phyloP scores from a whole-genome alignment of 2,797 vertebrate species.

The Gobionotothen gibberifrons region DNA sequence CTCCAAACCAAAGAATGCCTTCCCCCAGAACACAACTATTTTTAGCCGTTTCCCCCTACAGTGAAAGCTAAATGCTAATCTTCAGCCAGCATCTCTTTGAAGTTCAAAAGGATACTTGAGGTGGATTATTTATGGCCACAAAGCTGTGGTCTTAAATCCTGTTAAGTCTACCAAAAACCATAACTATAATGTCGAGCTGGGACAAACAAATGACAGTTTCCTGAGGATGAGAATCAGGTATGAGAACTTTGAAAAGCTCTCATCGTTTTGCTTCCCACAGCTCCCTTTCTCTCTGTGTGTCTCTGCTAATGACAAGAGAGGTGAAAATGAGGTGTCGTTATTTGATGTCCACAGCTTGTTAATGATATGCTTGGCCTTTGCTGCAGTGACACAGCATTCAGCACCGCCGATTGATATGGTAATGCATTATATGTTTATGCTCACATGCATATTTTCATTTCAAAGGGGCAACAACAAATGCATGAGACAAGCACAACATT shows the following conservation, averaged over 20 bases:
- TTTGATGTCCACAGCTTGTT: constrained; percentile 55
- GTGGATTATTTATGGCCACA: constrained; percentile 84
- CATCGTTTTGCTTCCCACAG: not conserved
- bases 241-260: constrained; percentile 36
- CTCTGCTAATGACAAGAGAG: constrained; percentile 56
- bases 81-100: constrained; percentile 81
- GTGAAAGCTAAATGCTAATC: constrained; percentile 80
- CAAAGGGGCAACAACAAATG: constrained; percentile 77
- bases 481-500: constrained; percentile 69
- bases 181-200: constrained; percentile 34
- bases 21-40: constrained; percentile 71
- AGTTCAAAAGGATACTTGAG: constrained; percentile 79
- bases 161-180: constrained; percentile 67
- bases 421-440: constrained; percentile 76
- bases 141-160: constrained; percentile 77
- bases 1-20: constrained; percentile 41
- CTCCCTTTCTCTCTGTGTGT: not conserved
- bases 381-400: constrained; percentile 62
- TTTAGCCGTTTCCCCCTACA: constrained; percentile 69
- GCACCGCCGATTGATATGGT: constrained; percentile 63
- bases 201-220: constrained; percentile 41
- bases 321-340: constrained; percentile 39
- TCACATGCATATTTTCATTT: constrained; percentile 78
- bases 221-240: constrained; percentile 58
- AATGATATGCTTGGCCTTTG: constrained; percentile 61